Evolutionary conservation across 2,113 vertebrate species (phyloP).

Genomic region (Pelodiscus sinensis): DNA sequence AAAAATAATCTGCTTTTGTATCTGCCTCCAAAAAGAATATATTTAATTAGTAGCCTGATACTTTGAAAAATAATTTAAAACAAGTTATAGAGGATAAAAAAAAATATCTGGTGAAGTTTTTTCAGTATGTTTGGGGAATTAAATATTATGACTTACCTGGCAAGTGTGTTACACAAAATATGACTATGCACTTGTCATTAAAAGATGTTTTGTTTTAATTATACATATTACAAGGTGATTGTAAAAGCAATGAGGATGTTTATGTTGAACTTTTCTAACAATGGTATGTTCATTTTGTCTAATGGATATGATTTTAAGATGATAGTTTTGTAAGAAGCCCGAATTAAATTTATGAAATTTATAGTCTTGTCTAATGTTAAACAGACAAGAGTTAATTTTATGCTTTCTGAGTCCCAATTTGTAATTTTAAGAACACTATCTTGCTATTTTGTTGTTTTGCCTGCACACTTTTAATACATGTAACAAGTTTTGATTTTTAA

Average conservation of each 20-base stretch:
- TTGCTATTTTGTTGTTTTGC: neutral
- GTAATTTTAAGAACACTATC: neutral
- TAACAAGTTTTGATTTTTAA: neutral
- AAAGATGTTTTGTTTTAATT: neutral
- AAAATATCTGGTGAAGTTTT: conserved; percentile 15
- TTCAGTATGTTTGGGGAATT: conserved; percentile 11
- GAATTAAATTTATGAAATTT: neutral
- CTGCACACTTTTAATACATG: neutral
- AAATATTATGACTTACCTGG: neutral
- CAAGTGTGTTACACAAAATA: neutral
- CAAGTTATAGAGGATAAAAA: neutral
- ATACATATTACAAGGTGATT: neutral
- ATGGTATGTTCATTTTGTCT: neutral
- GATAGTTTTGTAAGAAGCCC: neutral
- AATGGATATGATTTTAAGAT: neutral
- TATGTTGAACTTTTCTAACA: neutral
- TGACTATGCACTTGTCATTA: neutral
- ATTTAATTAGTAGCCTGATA: conserved; percentile 38
- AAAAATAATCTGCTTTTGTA: conserved; percentile 17
- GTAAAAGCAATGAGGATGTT: neutral
- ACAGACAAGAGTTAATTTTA: neutral
- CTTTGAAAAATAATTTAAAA: conserved; percentile 44
- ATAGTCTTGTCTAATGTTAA: neutral
- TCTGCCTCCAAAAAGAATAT: neutral
- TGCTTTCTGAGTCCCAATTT: neutral